A percentile compares a stretch with the other conserved stretches of the same genome.
phyloP scores from a whole-genome alignment of 2,888 invertebrate genomes.

The Scelioninae gen. 1 region DNA sequence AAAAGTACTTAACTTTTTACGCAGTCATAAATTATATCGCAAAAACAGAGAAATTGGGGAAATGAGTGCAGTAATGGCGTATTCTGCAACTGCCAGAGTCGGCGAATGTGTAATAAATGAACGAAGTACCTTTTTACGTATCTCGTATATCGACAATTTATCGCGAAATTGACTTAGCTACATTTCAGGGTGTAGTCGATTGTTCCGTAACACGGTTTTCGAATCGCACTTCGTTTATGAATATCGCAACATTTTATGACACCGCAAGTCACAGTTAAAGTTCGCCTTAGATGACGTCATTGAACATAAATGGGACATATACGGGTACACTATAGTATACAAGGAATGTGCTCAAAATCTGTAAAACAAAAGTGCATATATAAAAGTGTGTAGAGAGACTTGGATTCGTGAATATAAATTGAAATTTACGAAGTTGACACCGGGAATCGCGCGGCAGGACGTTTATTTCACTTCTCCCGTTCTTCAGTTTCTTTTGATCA shows the following conservation, averaged over 20 bases:
- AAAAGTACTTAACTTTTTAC: constrained; percentile 67
- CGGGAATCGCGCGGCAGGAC: too few species aligned
- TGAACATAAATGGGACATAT: not conserved
- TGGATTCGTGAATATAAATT: constrained; percentile 74
- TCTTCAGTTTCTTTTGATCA: constrained; percentile 48
- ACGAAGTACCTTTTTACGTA: constrained; percentile 69
- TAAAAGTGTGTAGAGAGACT: constrained; percentile 32
- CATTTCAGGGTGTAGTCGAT: constrained; percentile 58
- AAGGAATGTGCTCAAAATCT: constrained; percentile 19
- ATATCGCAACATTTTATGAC: constrained; percentile 65
- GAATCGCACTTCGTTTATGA: constrained; percentile 64
- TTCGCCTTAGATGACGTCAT: constrained; percentile 25
- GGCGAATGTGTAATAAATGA: constrained; percentile 66
- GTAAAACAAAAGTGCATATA: constrained; percentile 34
- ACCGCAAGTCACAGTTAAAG: constrained; percentile 43
- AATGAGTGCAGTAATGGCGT: constrained; percentile 63
- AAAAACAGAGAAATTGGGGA: constrained; percentile 65
- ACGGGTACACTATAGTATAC: not conserved
- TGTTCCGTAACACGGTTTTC: constrained; percentile 63
- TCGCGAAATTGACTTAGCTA: constrained; percentile 67
- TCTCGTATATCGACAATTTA: constrained; percentile 68
- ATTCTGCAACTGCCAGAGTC: constrained; percentile 59
- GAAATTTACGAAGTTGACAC: constrained; percentile 79
- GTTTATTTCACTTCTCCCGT: constrained; percentile 67
- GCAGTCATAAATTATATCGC: constrained; percentile 64